These are phyloP conservation scores for Bradypodion ventrale DNA, from an alignment of 2,797 vertebrate genomes.

Conservation along the genomic window DNA sequence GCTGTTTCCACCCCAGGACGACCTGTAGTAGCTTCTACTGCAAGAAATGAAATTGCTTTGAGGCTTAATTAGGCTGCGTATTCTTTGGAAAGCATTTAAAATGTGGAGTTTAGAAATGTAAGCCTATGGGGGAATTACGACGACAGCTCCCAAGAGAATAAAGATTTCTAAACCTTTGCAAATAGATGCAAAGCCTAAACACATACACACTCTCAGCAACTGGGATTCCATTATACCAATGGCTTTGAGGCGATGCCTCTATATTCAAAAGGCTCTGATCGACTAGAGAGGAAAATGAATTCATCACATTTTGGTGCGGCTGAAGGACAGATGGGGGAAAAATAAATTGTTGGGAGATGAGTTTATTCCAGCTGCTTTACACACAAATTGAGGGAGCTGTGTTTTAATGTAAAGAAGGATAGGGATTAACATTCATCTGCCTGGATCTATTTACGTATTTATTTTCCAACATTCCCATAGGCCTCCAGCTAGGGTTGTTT, in stretches of 20 bases:
- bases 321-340: not conserved
- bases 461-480: not conserved
- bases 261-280: not conserved
- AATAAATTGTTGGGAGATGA: not conserved
- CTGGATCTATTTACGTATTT: not conserved
- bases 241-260: not conserved
- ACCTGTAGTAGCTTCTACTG: not conserved
- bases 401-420: not conserved
- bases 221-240: not conserved
- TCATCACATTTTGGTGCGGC: not conserved
- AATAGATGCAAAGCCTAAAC: not conserved
- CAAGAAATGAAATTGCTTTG: constrained; percentile 30
- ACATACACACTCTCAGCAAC: not conserved
- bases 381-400: constrained; percentile 1
- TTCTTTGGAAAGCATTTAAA: constrained; percentile 5
- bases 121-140: not conserved
- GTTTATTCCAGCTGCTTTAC: not conserved
- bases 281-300: not conserved
- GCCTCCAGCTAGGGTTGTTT: not conserved
- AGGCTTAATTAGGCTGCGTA: constrained; percentile 25
- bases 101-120: not conserved
- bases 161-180: not conserved
- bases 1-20: not conserved
- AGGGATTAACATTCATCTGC: constrained; percentile 16
- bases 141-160: not conserved